Evolutionary conservation across 2,888 invertebrate genomes (phyloP), one percentile per base, ranked within the genome.

Genomic region (Seira ritae): DNA sequence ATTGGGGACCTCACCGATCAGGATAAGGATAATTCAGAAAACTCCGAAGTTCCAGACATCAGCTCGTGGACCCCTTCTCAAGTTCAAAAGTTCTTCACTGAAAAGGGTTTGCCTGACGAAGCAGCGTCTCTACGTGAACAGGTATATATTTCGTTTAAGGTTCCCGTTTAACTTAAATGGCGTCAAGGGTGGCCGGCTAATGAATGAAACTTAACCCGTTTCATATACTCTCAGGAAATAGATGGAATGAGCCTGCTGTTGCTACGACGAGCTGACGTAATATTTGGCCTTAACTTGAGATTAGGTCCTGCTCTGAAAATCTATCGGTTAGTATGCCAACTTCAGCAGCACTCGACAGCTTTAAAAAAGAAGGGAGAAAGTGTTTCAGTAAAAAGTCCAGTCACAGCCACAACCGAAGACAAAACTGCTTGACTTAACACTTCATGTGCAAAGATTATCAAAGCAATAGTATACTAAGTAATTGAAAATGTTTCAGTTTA

Each of bases 261-360:
- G 89, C 94, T 98, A 91, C 94, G 95, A 89, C 93, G 98, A 86
- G 93, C 94, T 55, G 97, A 98, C 90, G 95, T 98, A 23, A 92
- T 98, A 1, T 94, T 93, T 82, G 95, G 95, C 46, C 92, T 98
- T 84, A 94, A 95, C 60, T 92, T 98, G 20, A 95, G 96, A 85
- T 92, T 98, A 15, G 98, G 98, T 0, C 97, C 97, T 66, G 97
- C 97, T 2, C 92, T 98, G 67, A 95, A 96, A 89, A 93, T 97
- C 60, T 96, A 96, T 88, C 93, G 94, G 74, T 94, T 96, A 79
- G 94, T 97, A 80, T 93, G 96, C 23, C 95, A 95, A 90, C 92
- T 98, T 84, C 97, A 97, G 20, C 82, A 82, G 23, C 71, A 82
- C 50, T 66, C 82, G 2, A 67, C 82, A 20, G 81, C 67, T 60